These are phyloP conservation scores for Drosophila bipectinata DNA, from an alignment of 1,140 invertebrate species.

Conservation along the genomic window DNA sequence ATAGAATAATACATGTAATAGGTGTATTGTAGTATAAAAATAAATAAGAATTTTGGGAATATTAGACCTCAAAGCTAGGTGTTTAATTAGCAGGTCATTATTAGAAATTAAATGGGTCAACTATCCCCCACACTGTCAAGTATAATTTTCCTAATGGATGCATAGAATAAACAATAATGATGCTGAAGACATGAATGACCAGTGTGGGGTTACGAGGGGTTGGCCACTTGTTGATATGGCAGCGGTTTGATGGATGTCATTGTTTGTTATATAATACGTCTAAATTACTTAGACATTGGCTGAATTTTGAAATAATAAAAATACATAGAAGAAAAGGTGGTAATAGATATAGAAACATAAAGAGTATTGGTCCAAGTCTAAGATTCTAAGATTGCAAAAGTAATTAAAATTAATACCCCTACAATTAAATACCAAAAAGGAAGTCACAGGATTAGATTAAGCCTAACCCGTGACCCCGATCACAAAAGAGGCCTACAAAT, in stretches of 20 bases:
- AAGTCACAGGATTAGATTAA: constrained; percentile 8
- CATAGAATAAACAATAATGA: constrained; percentile 8
- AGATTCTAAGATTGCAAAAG: background rate
- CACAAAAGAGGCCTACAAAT: constrained; percentile 27
- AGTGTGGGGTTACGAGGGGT: constrained; percentile 14
- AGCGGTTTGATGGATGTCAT: constrained; percentile 35
- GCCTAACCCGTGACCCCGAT: constrained; percentile 24
- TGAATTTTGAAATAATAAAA: constrained; percentile 10
- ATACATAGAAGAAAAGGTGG: background rate
- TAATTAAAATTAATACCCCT: constrained; percentile 21
- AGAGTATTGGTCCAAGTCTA: background rate
- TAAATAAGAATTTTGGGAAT: background rate
- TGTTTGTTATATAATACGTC: constrained; percentile 36
- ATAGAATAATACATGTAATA: background rate
- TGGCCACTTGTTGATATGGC: constrained; percentile 68
- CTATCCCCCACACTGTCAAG: constrained; percentile 10
- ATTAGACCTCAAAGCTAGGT: constrained; percentile 25
- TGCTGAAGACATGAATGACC: constrained; percentile 4
- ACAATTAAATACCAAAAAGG: constrained; percentile 1
- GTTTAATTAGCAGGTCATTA: constrained; percentile 64
- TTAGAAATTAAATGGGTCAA: constrained; percentile 64
- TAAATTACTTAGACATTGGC: constrained; percentile 6
- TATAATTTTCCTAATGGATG: constrained; percentile 69
- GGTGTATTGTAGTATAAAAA: too few species aligned
- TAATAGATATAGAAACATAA: too few species aligned